Base-by-base conservation (phyloP, 1,140 invertebrate genomes). In the Drosophila orosa region DNA sequence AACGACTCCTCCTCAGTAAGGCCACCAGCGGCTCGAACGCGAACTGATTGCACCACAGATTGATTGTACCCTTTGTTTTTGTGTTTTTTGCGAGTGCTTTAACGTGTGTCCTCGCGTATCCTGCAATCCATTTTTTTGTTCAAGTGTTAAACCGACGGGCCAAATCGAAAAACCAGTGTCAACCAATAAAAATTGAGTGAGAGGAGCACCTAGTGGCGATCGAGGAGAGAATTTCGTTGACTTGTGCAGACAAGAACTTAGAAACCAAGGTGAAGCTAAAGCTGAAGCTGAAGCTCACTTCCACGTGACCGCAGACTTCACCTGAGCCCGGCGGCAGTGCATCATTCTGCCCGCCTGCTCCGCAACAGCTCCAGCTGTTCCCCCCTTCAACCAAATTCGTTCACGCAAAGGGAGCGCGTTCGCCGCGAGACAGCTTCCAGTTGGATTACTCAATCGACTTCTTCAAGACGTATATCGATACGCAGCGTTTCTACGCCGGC, bases 381-480 rank as follows among this genome's bases (percentile, higher is more conserved):
- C 39, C 13, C 25, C 19, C 15, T 19, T 10, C n/a, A 25, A 17
- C 25, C 24, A 19, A 59, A 27, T 78, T 67, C 40, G 12, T 62
- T 71, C 22, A 55, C 47, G 54, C 13, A 45, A 24, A 44, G 25
- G 45, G 63, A 58, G 63, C 84, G 84, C 83, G 84, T 65, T 83
- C 72, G 72, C 59, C 83, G 83, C 73, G 80, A 66, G 56, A 87
- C 84, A 89, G 83, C 83, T 87, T 87, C 84, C 83, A 89, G 76
- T 90, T 90, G 86, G 86, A 90, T 90, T 86, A 90, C 71, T 79
- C 79, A 80, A 90, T 91, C 77, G 90, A 91, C 60, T 86, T 91
- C 62, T 91, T 91, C 84, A 91, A 91, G 78, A 91, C 90, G 90
- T 91, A 91, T 87, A 91, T 92, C 81, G 90, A 91, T 91, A 90